These are phyloP conservation scores for Charina bottae DNA, from an alignment of 2,113 vertebrate genomes.

Conservation along the genomic window DNA sequence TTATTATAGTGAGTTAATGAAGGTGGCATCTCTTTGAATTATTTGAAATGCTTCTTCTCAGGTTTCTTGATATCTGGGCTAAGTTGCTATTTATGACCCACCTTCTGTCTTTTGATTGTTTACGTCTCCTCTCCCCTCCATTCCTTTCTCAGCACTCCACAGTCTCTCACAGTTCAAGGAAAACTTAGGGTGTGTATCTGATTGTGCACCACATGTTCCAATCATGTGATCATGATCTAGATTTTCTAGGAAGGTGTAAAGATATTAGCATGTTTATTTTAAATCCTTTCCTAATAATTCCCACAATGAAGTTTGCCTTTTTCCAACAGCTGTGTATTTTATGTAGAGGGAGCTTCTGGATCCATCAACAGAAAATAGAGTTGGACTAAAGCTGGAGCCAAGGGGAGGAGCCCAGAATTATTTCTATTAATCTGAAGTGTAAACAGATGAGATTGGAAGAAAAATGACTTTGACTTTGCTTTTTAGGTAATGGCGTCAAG, in stretches of 20 bases:
- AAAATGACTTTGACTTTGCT: not conserved
- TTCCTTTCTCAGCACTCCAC: not conserved
- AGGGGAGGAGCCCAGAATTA: not conserved
- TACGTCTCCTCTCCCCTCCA: not conserved
- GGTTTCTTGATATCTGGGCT: not conserved
- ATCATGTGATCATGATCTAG: not conserved
- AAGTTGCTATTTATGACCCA: not conserved
- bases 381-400: not conserved
- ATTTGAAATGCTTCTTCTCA: not conserved
- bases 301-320: not conserved
- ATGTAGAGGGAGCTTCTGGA: not conserved
- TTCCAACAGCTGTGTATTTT: not conserved
- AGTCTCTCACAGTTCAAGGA: not conserved
- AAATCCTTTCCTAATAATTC: not conserved
- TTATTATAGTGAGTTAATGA: not conserved
- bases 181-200: not conserved
- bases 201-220: not conserved
- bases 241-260: not conserved
- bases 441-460: not conserved
- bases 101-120: not conserved
- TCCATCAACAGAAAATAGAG: too few relatives aligned
- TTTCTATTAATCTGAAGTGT: not conserved
- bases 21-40: not conserved
- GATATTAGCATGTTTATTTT: not conserved
- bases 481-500: not conserved